Evolutionary conservation across 2,113 vertebrate genomes (phyloP), one percentile per base, ranked within the genome.

Genomic region (Eulemur rufifrons): DNA sequence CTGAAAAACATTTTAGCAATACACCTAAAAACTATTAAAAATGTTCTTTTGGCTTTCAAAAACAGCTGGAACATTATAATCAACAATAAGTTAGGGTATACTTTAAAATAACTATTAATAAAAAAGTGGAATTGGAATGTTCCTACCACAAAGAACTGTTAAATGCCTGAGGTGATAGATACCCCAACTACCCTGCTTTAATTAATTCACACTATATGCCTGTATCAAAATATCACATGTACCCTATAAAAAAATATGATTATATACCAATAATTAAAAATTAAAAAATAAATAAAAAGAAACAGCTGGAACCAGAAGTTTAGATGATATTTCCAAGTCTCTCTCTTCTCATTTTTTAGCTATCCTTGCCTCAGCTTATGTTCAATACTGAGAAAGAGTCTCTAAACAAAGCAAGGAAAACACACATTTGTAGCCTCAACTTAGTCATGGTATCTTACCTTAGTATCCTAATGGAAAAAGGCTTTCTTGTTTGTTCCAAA

Each of bases 31-130:
- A 91, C 73, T 90, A 77, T 68, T 66, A 20, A 77, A 95, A 89
- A 84, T 83, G 21, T 73, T 94, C 78, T 94, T 89, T 78, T 54
- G 47, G 68, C 42, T 92, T 89, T 96, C 34, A 92, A 59, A 64
- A 92, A 93, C 64, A 81, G 50, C 29, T 95, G 20, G 29, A 90
- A 42, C n/a, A 63, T 27, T 29, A 63, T 63, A 63, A 29, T 63
- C 61, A 63, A 63, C 10, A 63, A 29, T 63, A 63, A 63, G 25
- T 63, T 61, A 27, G 25, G 61, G 10, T 63, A 63, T 27, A 29
- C 61, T 63, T 63, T 63, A 63, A 63, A 63, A 29, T 12, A 29
- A 29, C 61, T 29, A 54, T 54, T 54, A 54, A 54, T 61, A 63
- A 63, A 63, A 11, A 11, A 63, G 11, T 63, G 11, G 25, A 63